Conservation (phyloP, 2,797 vertebrate species). For the Champsocephalus gunnari region DNA sequence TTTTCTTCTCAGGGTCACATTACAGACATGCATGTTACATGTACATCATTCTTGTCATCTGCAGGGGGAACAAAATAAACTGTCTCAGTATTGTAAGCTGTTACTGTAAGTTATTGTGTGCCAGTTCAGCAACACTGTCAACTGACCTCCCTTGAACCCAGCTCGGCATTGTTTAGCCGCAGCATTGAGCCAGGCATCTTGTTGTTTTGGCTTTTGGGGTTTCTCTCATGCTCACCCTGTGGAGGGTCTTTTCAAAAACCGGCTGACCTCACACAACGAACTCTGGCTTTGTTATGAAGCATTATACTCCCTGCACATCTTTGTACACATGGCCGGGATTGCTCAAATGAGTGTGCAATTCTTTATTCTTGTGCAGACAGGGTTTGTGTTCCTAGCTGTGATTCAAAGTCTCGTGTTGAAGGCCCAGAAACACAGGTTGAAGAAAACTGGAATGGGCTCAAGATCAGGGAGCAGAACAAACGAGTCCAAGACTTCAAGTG, state of each 20-base stretch:
- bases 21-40: constrained; percentile 45
- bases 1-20: constrained; percentile 40
- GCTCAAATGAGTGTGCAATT: neutral
- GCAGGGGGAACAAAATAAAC: constrained; percentile 41
- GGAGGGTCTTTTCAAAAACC: constrained; percentile 43
- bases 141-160: constrained; percentile 63
- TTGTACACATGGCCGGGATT: constrained; percentile 9
- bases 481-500: constrained; percentile 83
- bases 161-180: constrained; percentile 62
- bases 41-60: constrained; percentile 61
- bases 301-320: constrained; percentile 26
- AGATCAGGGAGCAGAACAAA: constrained; percentile 72
- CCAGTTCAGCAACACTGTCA: constrained; percentile 44
- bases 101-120: constrained; percentile 58
- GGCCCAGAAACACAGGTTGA: constrained; percentile 65
- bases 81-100: constrained; percentile 46
- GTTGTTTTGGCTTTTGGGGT: constrained; percentile 59
- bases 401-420: constrained; percentile 55
- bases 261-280: constrained; percentile 54
- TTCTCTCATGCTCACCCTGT: constrained; percentile 61
- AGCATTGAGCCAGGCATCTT: constrained; percentile 39
- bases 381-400: constrained; percentile 43
- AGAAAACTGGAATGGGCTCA: constrained; percentile 74
- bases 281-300: constrained; percentile 22
- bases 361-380: constrained; percentile 23